These are phyloP conservation scores for Holotrichia oblita DNA, from an alignment of 1,140 invertebrate species.

Conservation along the genomic window DNA sequence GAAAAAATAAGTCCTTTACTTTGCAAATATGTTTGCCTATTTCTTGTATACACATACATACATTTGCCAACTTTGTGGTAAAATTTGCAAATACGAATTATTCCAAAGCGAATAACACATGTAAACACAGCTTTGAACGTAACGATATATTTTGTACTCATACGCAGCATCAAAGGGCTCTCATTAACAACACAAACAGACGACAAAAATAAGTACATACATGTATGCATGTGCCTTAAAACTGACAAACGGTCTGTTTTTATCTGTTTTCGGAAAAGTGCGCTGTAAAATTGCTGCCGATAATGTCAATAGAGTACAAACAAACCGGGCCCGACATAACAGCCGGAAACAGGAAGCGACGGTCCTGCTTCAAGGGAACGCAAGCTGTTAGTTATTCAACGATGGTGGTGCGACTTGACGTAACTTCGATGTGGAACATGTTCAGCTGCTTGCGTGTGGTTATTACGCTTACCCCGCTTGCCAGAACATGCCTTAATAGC, in stretches of 20 bases:
- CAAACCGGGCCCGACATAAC: conserved; percentile 4
- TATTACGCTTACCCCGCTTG: conserved; percentile 2
- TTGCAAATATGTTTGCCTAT: too few relatives aligned
- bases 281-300: neutral
- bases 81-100: too few relatives aligned
- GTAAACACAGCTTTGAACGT: too few relatives aligned
- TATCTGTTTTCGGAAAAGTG: conserved; percentile 13
- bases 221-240: too few relatives aligned
- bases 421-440: conserved; percentile 6
- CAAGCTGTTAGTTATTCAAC: neutral
- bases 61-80: too few relatives aligned
- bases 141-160: too few relatives aligned
- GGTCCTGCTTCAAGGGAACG: neutral
- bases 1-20: too few relatives aligned
- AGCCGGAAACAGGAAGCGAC: neutral
- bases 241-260: neutral
- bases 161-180: too few relatives aligned
- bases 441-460: neutral
- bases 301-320: conserved; percentile 4
- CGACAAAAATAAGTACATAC: too few relatives aligned
- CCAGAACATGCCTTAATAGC: conserved; percentile 11
- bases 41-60: too few relatives aligned
- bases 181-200: too few relatives aligned
- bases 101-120: too few relatives aligned
- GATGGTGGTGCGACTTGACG: neutral